phyloP scores from a whole-genome alignment of 2,888 invertebrate genomes.

The Pharmacophagus antenor region DNA sequence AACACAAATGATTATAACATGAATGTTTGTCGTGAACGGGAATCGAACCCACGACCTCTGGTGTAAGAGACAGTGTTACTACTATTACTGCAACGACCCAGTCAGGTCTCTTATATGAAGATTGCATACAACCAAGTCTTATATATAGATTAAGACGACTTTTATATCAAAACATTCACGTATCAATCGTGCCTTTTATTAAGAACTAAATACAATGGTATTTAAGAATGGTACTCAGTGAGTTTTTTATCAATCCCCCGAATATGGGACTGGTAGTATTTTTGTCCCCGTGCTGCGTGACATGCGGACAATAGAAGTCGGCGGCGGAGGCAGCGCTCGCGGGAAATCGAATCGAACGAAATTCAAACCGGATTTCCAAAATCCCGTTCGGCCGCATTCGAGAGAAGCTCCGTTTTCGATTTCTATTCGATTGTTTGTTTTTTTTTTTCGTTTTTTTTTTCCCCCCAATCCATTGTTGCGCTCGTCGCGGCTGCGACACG shows the following conservation, averaged over 20 bases:
- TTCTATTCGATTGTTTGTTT: slow-evolving; percentile 79
- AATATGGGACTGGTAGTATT: slow-evolving; percentile 20
- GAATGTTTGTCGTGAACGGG: too few relatives aligned
- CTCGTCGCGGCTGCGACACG: slow-evolving; percentile 66
- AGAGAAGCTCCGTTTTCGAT: slow-evolving; percentile 78
- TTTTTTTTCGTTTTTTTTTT: slow-evolving; percentile 57
- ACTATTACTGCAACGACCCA: too few relatives aligned
- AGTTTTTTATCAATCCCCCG: slow-evolving; percentile 38
- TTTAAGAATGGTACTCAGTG: slow-evolving; percentile 26
- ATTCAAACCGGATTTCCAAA: slow-evolving; percentile 78
- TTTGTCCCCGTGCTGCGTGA: slow-evolving; percentile 38
- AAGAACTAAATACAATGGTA: slow-evolving; percentile 16
- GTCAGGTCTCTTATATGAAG: too few relatives aligned
- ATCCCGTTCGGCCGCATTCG: slow-evolving; percentile 74
- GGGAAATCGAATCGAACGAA: slow-evolving; percentile 64
- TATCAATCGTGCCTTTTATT: slow-evolving; percentile 6
- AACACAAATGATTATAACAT: too few relatives aligned
- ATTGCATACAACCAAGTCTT: background rate
- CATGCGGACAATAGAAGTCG: slow-evolving; percentile 52
- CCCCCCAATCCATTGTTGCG: slow-evolving; percentile 67
- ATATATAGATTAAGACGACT: background rate
- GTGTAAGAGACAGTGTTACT: too few relatives aligned
- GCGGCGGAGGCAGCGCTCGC: slow-evolving; percentile 48
- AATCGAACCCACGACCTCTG: too few relatives aligned
- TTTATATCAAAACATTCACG: background rate